phyloP scores from a whole-genome alignment of 2,888 invertebrate species.

The Ophraella communa region DNA sequence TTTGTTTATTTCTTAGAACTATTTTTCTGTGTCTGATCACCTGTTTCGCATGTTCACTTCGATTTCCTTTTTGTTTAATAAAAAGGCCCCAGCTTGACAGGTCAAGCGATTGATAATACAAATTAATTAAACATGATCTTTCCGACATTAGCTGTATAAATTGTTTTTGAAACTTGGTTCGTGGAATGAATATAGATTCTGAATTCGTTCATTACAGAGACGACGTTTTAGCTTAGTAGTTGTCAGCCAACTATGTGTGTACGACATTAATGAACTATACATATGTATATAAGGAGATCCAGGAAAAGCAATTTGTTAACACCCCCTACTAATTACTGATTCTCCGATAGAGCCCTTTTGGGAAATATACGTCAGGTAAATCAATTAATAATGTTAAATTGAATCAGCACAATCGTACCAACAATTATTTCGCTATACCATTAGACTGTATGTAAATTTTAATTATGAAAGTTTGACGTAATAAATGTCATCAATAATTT shows the following conservation, averaged over 20 bases:
- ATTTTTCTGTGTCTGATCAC: conserved; percentile 15
- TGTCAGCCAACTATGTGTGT: conserved; percentile 5
- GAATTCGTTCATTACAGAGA: conserved; percentile 3
- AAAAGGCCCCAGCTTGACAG: neutral
- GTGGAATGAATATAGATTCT: neutral
- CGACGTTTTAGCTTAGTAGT: conserved; percentile 5
- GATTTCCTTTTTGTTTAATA: conserved; percentile 1
- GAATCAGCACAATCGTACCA: conserved; percentile 10
- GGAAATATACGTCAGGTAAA: conserved; percentile 1
- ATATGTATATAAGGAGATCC: conserved; percentile 25
- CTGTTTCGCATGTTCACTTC: conserved; percentile 15
- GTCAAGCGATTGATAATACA: no score
- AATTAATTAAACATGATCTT: no score
- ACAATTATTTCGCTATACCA: neutral
- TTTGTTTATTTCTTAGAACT: conserved; percentile 6
- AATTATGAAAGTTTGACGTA: no score
- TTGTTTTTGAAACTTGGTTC: neutral
- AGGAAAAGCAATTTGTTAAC: conserved; percentile 26
- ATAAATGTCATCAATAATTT: no score
- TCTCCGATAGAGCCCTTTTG: conserved; percentile 12
- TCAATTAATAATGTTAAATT: conserved; percentile 20
- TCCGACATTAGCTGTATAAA: neutral
- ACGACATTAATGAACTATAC: conserved; percentile 27
- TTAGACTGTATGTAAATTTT: no score
- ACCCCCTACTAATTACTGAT: conserved; percentile 22